phyloP scores from a whole-genome alignment of 2,113 vertebrate species.

The Spilogale gracilis region DNA sequence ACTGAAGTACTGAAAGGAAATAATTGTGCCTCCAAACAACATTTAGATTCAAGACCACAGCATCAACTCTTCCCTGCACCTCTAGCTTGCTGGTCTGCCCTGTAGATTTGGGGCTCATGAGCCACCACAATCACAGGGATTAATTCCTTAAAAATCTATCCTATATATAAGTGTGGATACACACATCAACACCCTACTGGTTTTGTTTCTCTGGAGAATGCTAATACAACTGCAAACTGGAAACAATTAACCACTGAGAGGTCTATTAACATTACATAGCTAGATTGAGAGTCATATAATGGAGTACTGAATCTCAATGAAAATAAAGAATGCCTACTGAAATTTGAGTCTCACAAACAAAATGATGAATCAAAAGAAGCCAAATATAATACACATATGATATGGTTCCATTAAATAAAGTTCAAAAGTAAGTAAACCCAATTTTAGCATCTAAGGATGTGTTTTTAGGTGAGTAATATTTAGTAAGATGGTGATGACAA shows the following conservation, averaged over 20 bases:
- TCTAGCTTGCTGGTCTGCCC: not conserved
- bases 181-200: not conserved
- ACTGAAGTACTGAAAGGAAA: not conserved
- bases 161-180: not conserved
- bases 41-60: not conserved
- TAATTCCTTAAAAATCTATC: not conserved
- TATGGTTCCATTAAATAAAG: not conserved
- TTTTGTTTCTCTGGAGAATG: not conserved
- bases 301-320: not conserved
- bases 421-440: not conserved
- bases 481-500: not conserved
- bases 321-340: not conserved
- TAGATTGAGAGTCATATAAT: not conserved
- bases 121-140: not conserved
- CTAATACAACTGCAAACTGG: not conserved
- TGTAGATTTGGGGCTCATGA: not conserved
- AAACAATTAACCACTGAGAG: not conserved
- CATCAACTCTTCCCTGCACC: not conserved
- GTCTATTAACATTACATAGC: not conserved
- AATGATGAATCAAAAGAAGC: not conserved
- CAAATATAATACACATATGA: not conserved
- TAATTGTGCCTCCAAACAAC: not conserved
- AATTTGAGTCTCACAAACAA: not conserved
- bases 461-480: not conserved
- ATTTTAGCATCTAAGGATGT: not conserved